These are phyloP conservation scores for Philopedon plagiatum DNA, from an alignment of 2,888 invertebrate genomes.

Conservation along the genomic window DNA sequence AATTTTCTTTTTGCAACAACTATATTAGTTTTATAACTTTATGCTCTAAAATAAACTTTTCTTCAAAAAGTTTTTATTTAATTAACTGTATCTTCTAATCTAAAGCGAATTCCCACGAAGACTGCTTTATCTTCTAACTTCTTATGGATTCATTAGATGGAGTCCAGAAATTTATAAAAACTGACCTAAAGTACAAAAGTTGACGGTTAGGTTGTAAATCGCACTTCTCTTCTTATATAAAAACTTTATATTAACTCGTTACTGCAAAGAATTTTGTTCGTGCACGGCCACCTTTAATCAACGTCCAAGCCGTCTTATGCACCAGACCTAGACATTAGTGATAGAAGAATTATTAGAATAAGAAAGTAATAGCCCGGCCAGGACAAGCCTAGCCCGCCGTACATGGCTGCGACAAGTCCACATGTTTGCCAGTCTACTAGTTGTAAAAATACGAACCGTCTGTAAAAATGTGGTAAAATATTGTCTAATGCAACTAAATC, in stretches of 20 bases:
- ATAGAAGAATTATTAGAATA: conserved; percentile 54
- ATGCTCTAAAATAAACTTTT: too few relatives aligned
- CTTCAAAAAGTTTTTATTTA: too few relatives aligned
- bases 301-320: conserved; percentile 44
- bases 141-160: too few relatives aligned
- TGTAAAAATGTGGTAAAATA: conserved; percentile 48
- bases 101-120: too few relatives aligned
- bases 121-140: too few relatives aligned
- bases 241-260: not conserved
- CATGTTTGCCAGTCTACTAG: conserved; percentile 45
- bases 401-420: conserved; percentile 41
- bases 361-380: conserved; percentile 42
- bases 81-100: too few relatives aligned
- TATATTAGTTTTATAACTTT: too few relatives aligned
- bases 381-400: conserved; percentile 42
- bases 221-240: too few relatives aligned
- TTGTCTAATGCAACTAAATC: conserved; percentile 46
- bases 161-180: too few relatives aligned
- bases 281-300: conserved; percentile 52
- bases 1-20: too few relatives aligned
- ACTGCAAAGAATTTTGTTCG: conserved; percentile 9
- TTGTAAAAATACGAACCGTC: conserved; percentile 44
- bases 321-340: conserved; percentile 61
- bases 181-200: too few relatives aligned
- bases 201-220: too few relatives aligned